Evolutionary conservation across 2,797 vertebrate species (phyloP).

Genomic region (Bradypodion pumilum): DNA sequence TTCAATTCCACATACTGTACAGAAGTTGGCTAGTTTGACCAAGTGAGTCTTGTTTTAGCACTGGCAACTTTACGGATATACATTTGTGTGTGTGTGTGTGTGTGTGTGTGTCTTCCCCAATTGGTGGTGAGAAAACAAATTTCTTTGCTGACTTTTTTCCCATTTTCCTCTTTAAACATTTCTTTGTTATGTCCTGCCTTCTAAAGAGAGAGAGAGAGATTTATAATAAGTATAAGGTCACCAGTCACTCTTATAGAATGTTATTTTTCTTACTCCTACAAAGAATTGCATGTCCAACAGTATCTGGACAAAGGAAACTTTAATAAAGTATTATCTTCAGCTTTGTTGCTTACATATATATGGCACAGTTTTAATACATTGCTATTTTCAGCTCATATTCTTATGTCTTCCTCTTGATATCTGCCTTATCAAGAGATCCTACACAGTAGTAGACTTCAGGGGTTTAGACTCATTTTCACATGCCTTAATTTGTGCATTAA

Average conservation of each 20-base stretch:
- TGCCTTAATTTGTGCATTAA: slow-evolving; percentile 31
- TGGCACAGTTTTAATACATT: background rate
- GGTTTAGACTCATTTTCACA: slow-evolving; percentile 51
- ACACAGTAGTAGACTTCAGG: slow-evolving; percentile 15
- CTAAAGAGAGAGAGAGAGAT: background rate
- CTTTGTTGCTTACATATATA: background rate
- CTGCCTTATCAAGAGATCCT: slow-evolving; percentile 39
- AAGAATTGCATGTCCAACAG: background rate
- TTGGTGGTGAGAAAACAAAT: background rate
- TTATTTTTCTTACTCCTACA: background rate
- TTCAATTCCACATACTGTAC: too few species aligned
- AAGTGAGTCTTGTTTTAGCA: too few species aligned
- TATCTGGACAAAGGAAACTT: background rate
- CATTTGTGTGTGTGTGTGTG: too few species aligned
- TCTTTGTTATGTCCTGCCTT: background rate
- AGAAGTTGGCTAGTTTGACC: too few species aligned
- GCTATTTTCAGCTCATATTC: background rate
- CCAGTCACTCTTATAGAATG: background rate
- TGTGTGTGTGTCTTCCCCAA: background rate
- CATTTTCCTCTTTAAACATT: background rate
- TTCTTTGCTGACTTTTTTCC: background rate
- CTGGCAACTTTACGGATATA: too few species aligned
- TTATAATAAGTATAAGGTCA: background rate
- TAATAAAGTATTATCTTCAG: background rate
- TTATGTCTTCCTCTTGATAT: background rate